phyloP scores from a whole-genome alignment of 92 coral and sea anemone species.

The Parazoanthus swiftii region DNA sequence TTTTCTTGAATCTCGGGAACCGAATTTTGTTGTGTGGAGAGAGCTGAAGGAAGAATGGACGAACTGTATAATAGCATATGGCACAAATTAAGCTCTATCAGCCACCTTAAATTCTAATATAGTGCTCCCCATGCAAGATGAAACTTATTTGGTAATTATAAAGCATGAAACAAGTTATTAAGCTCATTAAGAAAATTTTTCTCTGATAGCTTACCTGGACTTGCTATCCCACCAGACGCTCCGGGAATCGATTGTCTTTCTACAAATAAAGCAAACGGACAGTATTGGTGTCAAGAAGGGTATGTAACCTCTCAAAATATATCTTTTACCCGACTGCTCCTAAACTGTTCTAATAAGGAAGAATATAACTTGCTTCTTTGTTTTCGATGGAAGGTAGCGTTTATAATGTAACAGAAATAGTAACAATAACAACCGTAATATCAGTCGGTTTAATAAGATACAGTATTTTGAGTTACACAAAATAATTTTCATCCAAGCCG shows the following conservation, averaged over 20 bases:
- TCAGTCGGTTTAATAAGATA: no score
- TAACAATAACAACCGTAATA: not conserved
- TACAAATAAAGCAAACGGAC: slow-evolving; percentile 3
- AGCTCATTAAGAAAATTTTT: not conserved
- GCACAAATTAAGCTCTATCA: not conserved
- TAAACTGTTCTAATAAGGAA: not conserved
- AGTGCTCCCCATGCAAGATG: not conserved
- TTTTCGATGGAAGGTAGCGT: not conserved
- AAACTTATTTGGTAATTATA: not conserved
- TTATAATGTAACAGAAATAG: not conserved
- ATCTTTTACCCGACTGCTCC: no score
- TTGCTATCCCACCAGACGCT: slow-evolving; percentile 5
- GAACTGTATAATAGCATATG: not conserved
- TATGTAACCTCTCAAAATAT: no score
- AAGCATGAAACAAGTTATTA: not conserved
- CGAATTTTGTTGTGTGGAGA: not conserved
- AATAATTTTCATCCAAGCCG: no score
- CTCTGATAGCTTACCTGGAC: not conserved
- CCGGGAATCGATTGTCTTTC: slow-evolving; percentile 76
- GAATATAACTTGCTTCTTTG: no score
- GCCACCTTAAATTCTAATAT: no score
- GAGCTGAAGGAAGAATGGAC: not conserved
- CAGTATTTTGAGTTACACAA: no score
- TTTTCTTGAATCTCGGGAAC: not conserved
- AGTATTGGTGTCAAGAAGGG: no score